Conservation (phyloP, 2,888 invertebrate genomes). For the Amphipoea lucens region DNA sequence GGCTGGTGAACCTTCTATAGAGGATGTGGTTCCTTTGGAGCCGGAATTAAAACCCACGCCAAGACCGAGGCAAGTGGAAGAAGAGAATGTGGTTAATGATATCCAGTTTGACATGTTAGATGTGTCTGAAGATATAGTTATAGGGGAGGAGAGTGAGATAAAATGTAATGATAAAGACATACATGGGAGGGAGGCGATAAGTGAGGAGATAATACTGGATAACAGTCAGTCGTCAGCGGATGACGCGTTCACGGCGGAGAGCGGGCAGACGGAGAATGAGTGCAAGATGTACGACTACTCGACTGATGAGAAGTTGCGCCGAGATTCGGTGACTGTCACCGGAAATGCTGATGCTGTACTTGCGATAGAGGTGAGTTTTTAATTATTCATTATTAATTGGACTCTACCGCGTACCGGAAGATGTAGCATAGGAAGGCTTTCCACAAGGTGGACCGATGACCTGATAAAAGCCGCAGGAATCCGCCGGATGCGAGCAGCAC, state of each 20-base stretch:
- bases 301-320: conserved; percentile 81
- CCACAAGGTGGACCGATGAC: too few relatives aligned
- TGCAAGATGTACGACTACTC: conserved; percentile 86
- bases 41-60: conserved; percentile 15
- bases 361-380: conserved; percentile 83
- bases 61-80: conserved; percentile 46
- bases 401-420: background rate
- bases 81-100: conserved; percentile 73
- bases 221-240: conserved; percentile 83
- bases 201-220: conserved; percentile 84
- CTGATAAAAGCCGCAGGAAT: too few relatives aligned
- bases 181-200: conserved; percentile 69
- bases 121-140: conserved; percentile 87
- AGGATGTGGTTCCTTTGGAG: background rate
- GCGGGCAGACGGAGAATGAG: conserved; percentile 69
- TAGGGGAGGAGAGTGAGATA: conserved; percentile 81
- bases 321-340: conserved; percentile 80
- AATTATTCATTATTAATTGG: background rate
- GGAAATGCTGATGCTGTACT: conserved; percentile 87
- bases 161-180: conserved; percentile 76
- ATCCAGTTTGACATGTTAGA: conserved; percentile 87
- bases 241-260: conserved; percentile 64
- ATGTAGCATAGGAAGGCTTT: too few relatives aligned
- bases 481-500: too few relatives aligned
- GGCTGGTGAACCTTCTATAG: conserved; percentile 4